These are phyloP conservation scores for Masnerella sp. DNA, from an alignment of 2,888 invertebrate genomes.

Conservation along the genomic window DNA sequence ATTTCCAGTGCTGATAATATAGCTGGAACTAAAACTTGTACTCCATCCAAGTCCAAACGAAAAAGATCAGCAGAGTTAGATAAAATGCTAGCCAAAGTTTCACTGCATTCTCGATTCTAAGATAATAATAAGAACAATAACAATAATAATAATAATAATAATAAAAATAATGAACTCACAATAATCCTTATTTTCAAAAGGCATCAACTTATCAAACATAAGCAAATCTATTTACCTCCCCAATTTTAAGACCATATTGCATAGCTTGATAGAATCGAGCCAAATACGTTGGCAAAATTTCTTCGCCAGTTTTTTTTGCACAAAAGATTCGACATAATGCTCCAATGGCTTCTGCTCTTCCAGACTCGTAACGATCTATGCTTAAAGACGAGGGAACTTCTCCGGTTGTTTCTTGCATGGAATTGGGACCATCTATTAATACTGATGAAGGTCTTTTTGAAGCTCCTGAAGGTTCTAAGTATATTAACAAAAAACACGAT, in stretches of 20 bases:
- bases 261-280: constrained; percentile 96
- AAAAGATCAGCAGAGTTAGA: constrained; percentile 93
- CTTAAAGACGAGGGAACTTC: constrained; percentile 85
- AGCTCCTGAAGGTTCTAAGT: constrained; percentile 73
- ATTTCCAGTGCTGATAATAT: constrained; percentile 94
- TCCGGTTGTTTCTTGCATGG: constrained; percentile 82
- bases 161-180: too few species aligned
- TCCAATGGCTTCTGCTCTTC: constrained; percentile 96
- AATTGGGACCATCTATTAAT: constrained; percentile 83
- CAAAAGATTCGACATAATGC: constrained; percentile 97
- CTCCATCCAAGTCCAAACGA: constrained; percentile 93
- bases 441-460: constrained; percentile 84
- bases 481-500: not conserved
- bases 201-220: not conserved
- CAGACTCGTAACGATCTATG: constrained; percentile 88
- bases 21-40: constrained; percentile 92
- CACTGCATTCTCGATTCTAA: constrained; percentile 82
- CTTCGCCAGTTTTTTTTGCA: constrained; percentile 95
- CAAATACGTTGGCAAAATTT: constrained; percentile 94
- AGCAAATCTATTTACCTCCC: constrained; percentile 69
- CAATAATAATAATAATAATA: too few species aligned
- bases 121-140: constrained; percentile 1
- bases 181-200: not conserved
- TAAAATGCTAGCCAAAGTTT: constrained; percentile 92
- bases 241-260: constrained; percentile 89